A percentile compares a stretch with the other conserved stretches of the same genome.
Conservation (phyloP, 2,888 invertebrate species). For the Euclidia mi region DNA sequence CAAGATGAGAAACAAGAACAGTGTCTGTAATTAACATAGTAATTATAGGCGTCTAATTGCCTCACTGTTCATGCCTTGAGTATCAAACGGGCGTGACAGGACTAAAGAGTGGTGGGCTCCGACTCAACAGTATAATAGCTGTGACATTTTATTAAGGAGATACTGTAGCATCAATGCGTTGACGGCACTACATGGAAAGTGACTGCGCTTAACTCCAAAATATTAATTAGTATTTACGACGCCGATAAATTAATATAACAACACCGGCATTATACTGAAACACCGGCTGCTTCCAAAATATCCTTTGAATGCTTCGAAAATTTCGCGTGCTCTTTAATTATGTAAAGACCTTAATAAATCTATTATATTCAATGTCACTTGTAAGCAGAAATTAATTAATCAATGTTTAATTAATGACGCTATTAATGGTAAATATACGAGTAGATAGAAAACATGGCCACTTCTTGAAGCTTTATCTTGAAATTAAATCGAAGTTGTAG, state of each 20-base stretch:
- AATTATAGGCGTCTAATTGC: constrained; percentile 88
- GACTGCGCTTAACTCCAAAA: constrained; percentile 50
- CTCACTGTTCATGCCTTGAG: constrained; percentile 85
- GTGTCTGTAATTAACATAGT: constrained; percentile 87
- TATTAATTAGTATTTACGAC: constrained; percentile 52
- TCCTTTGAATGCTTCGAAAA: constrained; percentile 15
- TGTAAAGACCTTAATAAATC: too few relatives aligned
- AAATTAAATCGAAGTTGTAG: constrained; percentile 1
- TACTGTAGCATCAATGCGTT: constrained; percentile 64
- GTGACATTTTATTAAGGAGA: constrained; percentile 81
- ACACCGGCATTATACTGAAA: constrained; percentile 29
- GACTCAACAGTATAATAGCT: constrained; percentile 46
- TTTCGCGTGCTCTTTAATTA: not conserved
- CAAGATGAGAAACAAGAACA: constrained; percentile 84
- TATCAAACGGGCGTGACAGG: constrained; percentile 83
- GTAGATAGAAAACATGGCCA: not conserved
- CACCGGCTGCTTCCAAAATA: constrained; percentile 7
- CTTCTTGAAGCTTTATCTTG: not conserved
- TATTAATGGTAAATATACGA: too few relatives aligned
- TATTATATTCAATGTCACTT: too few relatives aligned
- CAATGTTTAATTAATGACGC: too few relatives aligned
- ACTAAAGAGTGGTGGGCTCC: constrained; percentile 64
- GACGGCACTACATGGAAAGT: constrained; percentile 45
- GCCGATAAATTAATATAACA: constrained; percentile 38
- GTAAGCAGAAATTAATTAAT: too few relatives aligned